Conservation (phyloP, 2,888 invertebrate genomes). For the Parnassius glacialis region DNA sequence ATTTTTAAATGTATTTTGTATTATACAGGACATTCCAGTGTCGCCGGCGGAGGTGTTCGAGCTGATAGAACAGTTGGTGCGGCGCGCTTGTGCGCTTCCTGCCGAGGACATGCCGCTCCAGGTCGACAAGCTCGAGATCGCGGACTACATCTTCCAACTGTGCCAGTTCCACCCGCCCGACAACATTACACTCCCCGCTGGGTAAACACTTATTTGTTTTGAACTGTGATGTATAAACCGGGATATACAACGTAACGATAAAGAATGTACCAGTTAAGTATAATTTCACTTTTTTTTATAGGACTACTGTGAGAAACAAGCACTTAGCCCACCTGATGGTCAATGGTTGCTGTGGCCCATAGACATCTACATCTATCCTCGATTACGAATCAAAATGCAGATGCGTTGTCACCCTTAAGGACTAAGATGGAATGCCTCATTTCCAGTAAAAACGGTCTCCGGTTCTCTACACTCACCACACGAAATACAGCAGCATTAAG, state of each 20-base stretch:
- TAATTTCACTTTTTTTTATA: no score
- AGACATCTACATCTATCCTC: no score
- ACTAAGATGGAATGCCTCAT: no score
- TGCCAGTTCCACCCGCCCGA: conserved; percentile 96
- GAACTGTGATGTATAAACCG: neutral
- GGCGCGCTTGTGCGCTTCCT: conserved; percentile 90
- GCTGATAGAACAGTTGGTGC: conserved; percentile 90
- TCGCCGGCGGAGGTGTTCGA: conserved; percentile 92
- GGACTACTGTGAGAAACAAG: no score
- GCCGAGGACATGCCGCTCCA: conserved; percentile 87
- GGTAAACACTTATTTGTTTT: conserved; percentile 69
- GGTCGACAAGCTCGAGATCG: conserved; percentile 90
- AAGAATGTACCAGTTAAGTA: neutral
- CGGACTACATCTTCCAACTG: conserved; percentile 94
- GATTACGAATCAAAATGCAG: no score
- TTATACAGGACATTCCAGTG: conserved; percentile 86
- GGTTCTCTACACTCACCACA: no score
- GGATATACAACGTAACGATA: neutral
- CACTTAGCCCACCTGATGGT: no score
- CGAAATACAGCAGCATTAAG: no score
- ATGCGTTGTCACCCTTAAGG: no score
- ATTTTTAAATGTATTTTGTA: neutral
- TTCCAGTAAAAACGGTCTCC: no score
- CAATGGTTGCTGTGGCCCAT: no score
- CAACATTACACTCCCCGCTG: conserved; percentile 92